Evolutionary conservation across 2,113 vertebrate genomes (phyloP).

Genomic region (Podarcis raffonei): DNA sequence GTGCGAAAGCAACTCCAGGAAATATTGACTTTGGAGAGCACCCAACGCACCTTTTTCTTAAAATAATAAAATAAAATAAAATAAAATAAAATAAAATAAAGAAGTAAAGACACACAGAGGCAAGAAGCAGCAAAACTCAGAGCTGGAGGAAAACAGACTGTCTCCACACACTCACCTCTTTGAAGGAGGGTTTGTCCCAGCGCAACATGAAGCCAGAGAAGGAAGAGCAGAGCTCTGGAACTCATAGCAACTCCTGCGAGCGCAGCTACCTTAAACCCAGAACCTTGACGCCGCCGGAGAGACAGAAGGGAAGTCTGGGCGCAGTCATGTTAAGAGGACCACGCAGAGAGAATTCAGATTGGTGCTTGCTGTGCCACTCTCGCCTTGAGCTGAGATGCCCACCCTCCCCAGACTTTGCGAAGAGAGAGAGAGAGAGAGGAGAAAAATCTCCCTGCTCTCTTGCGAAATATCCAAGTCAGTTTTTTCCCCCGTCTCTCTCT

Average conservation of each 20-base stretch:
- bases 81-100: too few relatives aligned
- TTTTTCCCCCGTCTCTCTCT: not conserved
- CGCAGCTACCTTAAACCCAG: slow-evolving; percentile 5
- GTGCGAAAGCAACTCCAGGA: not conserved
- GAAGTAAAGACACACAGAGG: not conserved
- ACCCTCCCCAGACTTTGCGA: not conserved
- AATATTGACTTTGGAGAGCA: not conserved
- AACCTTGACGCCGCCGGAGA: slow-evolving; percentile 15
- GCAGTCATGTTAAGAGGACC: slow-evolving; percentile 3
- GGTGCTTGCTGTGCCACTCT: not conserved
- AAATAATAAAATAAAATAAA: too few relatives aligned
- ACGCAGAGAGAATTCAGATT: accelerated
- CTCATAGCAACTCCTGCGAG: slow-evolving; percentile 66
- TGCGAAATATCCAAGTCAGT: slow-evolving; percentile 9
- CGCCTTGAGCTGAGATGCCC: not conserved
- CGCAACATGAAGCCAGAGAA: slow-evolving; percentile 65
- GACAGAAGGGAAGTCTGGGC: not conserved
- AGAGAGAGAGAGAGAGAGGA: too few relatives aligned
- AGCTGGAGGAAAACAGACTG: not conserved
- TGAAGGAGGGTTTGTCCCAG: slow-evolving; percentile 54
- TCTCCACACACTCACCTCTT: slow-evolving; percentile 68
- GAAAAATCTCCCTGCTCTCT: not conserved
- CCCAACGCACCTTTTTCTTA: not conserved
- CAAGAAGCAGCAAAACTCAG: not conserved
- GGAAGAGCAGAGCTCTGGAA: slow-evolving; percentile 50